Conservation (phyloP, 2,888 invertebrate species). For the Coelinius sp. region DNA sequence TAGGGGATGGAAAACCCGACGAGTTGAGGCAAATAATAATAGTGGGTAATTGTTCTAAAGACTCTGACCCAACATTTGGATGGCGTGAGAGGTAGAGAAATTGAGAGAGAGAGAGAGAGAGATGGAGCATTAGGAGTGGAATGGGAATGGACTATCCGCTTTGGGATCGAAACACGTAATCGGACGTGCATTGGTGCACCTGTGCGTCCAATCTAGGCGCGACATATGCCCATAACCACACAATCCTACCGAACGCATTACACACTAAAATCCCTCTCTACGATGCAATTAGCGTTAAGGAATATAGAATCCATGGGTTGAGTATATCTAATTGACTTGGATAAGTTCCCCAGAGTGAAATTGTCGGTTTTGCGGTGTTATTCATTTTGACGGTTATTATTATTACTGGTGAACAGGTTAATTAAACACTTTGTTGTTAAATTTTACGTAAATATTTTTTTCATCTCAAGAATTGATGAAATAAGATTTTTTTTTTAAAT, state of each 20-base stretch:
- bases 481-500: too few relatives aligned
- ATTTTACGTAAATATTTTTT: neutral
- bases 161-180: constrained; percentile 37
- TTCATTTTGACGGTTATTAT: constrained; percentile 8
- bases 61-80: constrained; percentile 38
- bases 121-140: neutral
- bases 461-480: too few relatives aligned
- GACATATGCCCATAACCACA: constrained; percentile 35
- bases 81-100: constrained; percentile 1
- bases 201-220: constrained; percentile 40
- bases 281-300: constrained; percentile 17
- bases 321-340: constrained; percentile 21
- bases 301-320: constrained; percentile 1
- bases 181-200: constrained; percentile 37
- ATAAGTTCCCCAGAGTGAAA: constrained; percentile 8
- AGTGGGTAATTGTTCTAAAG: constrained; percentile 38
- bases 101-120: neutral
- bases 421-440: neutral
- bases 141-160: constrained; percentile 27
- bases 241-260: constrained; percentile 15
- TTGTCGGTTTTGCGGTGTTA: constrained; percentile 16
- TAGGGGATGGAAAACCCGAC: neutral
- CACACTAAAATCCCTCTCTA: constrained; percentile 22
- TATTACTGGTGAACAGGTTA: neutral
- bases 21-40: constrained; percentile 18